phyloP scores from a whole-genome alignment of 2,113 vertebrate species.

The Actinemys pallida region DNA sequence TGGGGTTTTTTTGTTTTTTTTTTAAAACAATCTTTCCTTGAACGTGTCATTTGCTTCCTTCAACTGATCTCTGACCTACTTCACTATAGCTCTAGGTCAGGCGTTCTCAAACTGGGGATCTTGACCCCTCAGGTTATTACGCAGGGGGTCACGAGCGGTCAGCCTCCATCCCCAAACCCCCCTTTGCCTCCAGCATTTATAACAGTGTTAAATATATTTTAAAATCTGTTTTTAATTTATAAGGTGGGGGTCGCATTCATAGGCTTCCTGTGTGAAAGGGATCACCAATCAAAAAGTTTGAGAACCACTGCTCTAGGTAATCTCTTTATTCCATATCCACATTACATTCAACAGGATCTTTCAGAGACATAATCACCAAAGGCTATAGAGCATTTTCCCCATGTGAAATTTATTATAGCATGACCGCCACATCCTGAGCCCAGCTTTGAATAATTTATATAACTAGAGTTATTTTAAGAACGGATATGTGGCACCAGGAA shows the following conservation, averaged over 20 bases:
- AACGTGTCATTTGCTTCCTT: not conserved
- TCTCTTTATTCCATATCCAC: not conserved
- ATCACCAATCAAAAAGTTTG: not conserved
- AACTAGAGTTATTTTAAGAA: conserved; percentile 16
- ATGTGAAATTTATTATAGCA: not conserved
- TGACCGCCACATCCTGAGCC: not conserved
- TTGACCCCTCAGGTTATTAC: too few relatives aligned
- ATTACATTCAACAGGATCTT: not conserved
- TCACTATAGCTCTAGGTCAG: not conserved
- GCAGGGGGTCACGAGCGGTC: too few relatives aligned
- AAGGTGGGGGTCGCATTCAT: too few relatives aligned
- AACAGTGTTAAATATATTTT: too few relatives aligned
- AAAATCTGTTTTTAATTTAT: too few relatives aligned
- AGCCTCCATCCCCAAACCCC: not conserved
- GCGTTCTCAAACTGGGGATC: too few relatives aligned
- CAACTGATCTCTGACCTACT: not conserved
- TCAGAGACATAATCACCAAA: not conserved
- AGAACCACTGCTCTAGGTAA: not conserved
- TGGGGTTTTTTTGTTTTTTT: too few relatives aligned
- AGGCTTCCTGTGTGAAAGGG: too few relatives aligned
- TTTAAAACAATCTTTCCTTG: not conserved
- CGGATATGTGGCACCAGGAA: not conserved
- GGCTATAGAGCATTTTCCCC: not conserved
- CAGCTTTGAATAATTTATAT: rapidly evolving
- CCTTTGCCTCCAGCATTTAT: too few relatives aligned